Evolutionary conservation across 1,140 invertebrate genomes (phyloP).

Genomic region (Hyphantria cunea): DNA sequence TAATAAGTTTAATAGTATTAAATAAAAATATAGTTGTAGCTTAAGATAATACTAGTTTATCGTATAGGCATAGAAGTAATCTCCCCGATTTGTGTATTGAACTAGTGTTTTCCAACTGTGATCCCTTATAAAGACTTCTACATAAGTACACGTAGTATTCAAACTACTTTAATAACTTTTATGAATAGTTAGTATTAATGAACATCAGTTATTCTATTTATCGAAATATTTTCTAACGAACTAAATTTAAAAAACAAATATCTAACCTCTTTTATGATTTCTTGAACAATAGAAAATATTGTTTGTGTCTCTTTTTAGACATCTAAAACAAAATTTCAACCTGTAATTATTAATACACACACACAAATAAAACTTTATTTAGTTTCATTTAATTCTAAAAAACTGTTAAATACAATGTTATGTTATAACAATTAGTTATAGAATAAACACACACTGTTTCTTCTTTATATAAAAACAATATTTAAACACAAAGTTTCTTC

Average conservation of each 20-base stretch:
- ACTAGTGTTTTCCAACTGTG: slow-evolving; percentile 78
- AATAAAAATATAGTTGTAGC: neutral
- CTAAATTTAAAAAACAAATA: neutral
- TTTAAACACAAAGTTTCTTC: too few relatives aligned
- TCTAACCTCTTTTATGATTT: slow-evolving; percentile 1
- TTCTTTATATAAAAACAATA: too few relatives aligned
- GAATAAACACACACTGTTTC: too few relatives aligned
- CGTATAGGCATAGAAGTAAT: slow-evolving; percentile 32
- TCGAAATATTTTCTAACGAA: slow-evolving; percentile 9
- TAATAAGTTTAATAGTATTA: neutral
- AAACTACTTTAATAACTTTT: slow-evolving; percentile 46
- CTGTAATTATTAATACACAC: too few relatives aligned
- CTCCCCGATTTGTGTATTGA: slow-evolving; percentile 54
- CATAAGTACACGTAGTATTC: slow-evolving; percentile 64
- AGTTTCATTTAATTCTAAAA: too few relatives aligned
- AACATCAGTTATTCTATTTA: slow-evolving; percentile 17
- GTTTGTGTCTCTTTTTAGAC: too few relatives aligned
- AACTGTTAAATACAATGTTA: too few relatives aligned
- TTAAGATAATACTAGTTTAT: slow-evolving; percentile 13
- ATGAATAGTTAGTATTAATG: slow-evolving; percentile 33
- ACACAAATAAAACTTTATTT: too few relatives aligned
- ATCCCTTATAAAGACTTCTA: slow-evolving; percentile 80
- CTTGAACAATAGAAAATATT: too few relatives aligned
- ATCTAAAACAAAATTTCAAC: too few relatives aligned
- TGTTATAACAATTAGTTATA: too few relatives aligned